Conservation (phyloP, 2,113 vertebrate genomes). For the Eublepharis macularius region DNA sequence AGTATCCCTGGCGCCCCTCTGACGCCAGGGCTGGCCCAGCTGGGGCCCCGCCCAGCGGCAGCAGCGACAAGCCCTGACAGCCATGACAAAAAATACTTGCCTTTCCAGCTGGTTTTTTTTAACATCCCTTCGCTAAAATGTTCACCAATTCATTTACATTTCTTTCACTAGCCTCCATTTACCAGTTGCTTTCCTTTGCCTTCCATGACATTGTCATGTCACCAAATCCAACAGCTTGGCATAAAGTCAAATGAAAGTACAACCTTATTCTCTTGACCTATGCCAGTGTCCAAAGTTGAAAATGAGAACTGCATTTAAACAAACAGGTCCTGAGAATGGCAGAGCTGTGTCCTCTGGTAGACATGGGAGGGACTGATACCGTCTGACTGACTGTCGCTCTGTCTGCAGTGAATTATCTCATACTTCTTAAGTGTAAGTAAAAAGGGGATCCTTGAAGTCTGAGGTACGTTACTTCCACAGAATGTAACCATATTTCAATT, state of each 20-base stretch:
- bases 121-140: too few species aligned
- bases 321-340: constrained; percentile 36
- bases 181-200: too few species aligned
- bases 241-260: neutral
- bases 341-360: neutral
- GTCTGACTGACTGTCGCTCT: constrained; percentile 57
- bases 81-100: too few species aligned
- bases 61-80: too few species aligned
- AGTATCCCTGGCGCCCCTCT: too few species aligned
- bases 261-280: constrained; percentile 38
- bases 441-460: constrained; percentile 62
- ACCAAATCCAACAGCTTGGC: neutral
- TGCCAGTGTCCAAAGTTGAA: constrained; percentile 31
- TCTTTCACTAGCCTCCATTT: too few species aligned
- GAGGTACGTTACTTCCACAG: constrained; percentile 53
- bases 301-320: constrained; percentile 55
- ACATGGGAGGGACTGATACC: constrained; percentile 61
- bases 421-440: constrained; percentile 49
- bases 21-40: too few species aligned
- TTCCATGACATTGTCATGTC: too few species aligned
- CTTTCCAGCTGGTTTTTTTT: too few species aligned
- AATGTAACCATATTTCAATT: constrained; percentile 62
- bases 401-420: constrained; percentile 53
- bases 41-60: too few species aligned
- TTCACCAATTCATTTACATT: too few species aligned